Conservation (phyloP, 2,113 vertebrate species). For the Boulengeromyrus knoepffleri region DNA sequence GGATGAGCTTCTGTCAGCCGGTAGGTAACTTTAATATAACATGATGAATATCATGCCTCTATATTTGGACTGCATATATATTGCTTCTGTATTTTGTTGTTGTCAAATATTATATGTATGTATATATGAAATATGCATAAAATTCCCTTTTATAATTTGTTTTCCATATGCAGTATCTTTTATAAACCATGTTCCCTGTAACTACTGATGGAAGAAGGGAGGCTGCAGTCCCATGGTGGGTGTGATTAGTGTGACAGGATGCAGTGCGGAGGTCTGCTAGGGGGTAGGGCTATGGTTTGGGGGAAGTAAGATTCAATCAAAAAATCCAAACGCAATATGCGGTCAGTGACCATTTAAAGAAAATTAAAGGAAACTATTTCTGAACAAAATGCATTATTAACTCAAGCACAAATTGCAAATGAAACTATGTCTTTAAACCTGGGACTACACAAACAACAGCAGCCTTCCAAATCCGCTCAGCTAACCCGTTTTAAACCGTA, state of each 20-base stretch:
- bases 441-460: background rate
- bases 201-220: background rate
- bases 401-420: background rate
- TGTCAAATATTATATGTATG: background rate
- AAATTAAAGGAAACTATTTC: background rate
- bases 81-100: background rate
- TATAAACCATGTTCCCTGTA: background rate
- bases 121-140: background rate
- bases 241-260: background rate
- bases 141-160: background rate
- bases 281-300: background rate
- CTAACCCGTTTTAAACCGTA: background rate
- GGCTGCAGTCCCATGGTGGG: background rate
- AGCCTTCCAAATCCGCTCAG: background rate
- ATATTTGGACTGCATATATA: background rate
- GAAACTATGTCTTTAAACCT: background rate
- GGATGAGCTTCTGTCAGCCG: slow-evolving; percentile 77
- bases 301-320: background rate
- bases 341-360: background rate
- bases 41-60: background rate
- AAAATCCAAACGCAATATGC: background rate
- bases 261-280: background rate
- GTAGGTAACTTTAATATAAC: slow-evolving; percentile 53
- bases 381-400: background rate
- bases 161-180: background rate